phyloP scores from a whole-genome alignment of 2,888 invertebrate species.

The Phoenoteleia sp. region DNA sequence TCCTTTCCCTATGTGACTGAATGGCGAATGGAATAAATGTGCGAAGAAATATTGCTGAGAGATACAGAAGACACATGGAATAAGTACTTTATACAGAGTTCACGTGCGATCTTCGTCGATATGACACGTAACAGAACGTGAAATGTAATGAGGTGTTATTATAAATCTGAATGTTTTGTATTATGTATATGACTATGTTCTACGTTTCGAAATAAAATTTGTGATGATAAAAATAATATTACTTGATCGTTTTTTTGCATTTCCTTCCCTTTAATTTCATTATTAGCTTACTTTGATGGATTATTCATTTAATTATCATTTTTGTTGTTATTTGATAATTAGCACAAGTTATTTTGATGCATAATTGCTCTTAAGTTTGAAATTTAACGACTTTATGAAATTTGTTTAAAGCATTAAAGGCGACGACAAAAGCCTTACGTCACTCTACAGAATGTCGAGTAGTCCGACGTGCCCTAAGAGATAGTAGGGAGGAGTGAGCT shows the following conservation, averaged over 20 bases:
- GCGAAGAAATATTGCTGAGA: slow-evolving; percentile 51
- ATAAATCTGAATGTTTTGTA: slow-evolving; percentile 83
- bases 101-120: slow-evolving; percentile 59
- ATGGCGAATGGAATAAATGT: slow-evolving; percentile 64
- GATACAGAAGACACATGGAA: slow-evolving; percentile 28
- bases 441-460: slow-evolving; percentile 39
- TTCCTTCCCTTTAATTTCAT: too few relatives aligned
- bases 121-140: slow-evolving; percentile 60
- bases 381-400: background rate
- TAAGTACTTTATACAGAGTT: slow-evolving; percentile 58
- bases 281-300: too few relatives aligned
- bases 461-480: slow-evolving; percentile 25
- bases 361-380: background rate
- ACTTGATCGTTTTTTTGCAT: background rate
- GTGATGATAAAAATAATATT: slow-evolving; percentile 75
- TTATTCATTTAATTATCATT: background rate
- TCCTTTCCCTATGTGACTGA: slow-evolving; percentile 78
- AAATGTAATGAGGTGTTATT: slow-evolving; percentile 68
- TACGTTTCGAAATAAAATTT: slow-evolving; percentile 85
- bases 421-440: slow-evolving; percentile 13
- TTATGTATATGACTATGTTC: slow-evolving; percentile 82
- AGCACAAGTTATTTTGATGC: background rate
- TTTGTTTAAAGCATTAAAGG: background rate
- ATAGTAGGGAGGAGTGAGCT: slow-evolving; percentile 29
- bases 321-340: too few relatives aligned